Evolutionary conservation across 2,113 vertebrate species (phyloP).

Genomic region (Ochotona princeps): DNA sequence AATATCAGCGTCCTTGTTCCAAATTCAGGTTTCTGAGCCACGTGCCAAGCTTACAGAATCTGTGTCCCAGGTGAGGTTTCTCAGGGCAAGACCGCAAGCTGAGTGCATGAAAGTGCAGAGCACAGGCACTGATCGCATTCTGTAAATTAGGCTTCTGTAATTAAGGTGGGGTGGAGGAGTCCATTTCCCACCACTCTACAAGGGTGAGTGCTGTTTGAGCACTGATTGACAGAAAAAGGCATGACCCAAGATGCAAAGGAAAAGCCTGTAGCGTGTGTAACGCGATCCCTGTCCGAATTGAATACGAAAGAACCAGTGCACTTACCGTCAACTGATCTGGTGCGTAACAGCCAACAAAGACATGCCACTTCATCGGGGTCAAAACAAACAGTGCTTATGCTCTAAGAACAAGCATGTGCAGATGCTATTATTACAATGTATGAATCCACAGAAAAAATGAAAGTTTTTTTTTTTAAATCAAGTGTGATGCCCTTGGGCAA

Average conservation of each 20-base stretch:
- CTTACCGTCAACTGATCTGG: background rate
- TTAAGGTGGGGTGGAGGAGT: background rate
- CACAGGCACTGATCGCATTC: background rate
- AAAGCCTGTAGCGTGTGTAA: background rate
- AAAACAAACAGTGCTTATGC: slow-evolving; percentile 24
- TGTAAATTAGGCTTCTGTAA: background rate
- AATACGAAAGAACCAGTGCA: background rate
- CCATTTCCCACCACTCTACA: background rate
- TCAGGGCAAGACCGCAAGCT: background rate
- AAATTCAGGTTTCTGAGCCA: background rate
- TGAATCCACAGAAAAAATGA: background rate
- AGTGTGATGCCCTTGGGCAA: background rate
- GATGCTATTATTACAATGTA: background rate
- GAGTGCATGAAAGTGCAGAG: background rate
- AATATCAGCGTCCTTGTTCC: background rate
- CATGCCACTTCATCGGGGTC: background rate
- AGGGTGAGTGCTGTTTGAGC: background rate
- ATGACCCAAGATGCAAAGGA: background rate
- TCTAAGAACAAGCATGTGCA: background rate
- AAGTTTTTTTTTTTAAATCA: background rate
- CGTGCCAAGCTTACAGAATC: background rate
- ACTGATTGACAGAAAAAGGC: background rate
- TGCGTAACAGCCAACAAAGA: background rate
- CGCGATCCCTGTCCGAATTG: background rate
- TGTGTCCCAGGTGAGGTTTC: background rate